Percentiles rank a stretch among this genome's conserved stretches.
These are phyloP conservation scores for Drosophila athabasca DNA, from an alignment of 1,140 invertebrate species.

Conservation along the genomic window DNA sequence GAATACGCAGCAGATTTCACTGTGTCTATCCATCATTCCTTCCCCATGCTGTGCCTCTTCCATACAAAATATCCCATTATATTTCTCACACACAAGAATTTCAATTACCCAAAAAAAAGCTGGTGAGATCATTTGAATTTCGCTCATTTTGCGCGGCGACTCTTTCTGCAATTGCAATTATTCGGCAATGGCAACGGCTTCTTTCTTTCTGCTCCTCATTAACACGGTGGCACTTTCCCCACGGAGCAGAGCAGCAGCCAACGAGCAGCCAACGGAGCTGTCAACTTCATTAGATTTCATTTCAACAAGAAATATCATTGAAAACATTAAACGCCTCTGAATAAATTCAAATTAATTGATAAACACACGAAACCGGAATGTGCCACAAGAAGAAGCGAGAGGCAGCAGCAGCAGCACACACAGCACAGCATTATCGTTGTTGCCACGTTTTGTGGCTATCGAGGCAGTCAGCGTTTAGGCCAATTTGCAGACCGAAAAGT, in stretches of 20 bases:
- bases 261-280: conserved; percentile 47
- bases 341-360: conserved; percentile 82
- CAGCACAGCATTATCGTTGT: conserved; percentile 53
- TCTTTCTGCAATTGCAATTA: conserved; percentile 15
- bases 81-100: conserved; percentile 37
- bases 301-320: conserved; percentile 60
- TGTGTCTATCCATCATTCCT: conserved; percentile 1
- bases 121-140: conserved; percentile 15
- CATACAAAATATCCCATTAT: conserved; percentile 44
- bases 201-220: conserved; percentile 29
- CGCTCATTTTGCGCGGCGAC: conserved; percentile 14
- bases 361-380: conserved; percentile 56
- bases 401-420: conserved; percentile 9
- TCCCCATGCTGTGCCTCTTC: neutral
- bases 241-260: conserved; percentile 25
- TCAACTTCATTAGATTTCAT: conserved; percentile 66
- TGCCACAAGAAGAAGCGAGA: conserved; percentile 7
- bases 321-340: conserved; percentile 79
- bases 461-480: conserved; percentile 68
- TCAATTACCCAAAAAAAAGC: conserved; percentile 10
- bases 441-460: conserved; percentile 69
- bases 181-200: conserved; percentile 22
- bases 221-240: conserved; percentile 44
- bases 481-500: conserved; percentile 74
- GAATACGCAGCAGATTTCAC: no score